Evolutionary conservation across 2,888 invertebrate genomes (phyloP), one percentile per base, ranked within the genome.

Genomic region (Metalampra italica): DNA sequence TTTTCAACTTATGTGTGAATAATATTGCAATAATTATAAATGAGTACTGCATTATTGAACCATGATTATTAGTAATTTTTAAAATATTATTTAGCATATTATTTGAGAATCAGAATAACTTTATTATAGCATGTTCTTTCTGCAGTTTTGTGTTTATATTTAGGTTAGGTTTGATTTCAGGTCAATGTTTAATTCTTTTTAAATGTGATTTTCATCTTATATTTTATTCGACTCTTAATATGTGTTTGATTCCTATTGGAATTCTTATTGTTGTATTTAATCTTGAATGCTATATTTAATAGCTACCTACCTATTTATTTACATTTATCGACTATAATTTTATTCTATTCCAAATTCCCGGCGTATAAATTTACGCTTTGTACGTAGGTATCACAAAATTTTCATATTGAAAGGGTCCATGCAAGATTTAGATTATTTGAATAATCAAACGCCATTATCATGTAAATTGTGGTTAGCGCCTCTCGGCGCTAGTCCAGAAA

Each of bases 391-490:
- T n/a, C n/a, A n/a, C n/a, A n/a, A n/a, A n/a, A n/a, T n/a, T n/a
- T n/a, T n/a, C n/a, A n/a, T n/a, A n/a, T n/a, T n/a, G n/a, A n/a
- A n/a, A n/a, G n/a, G n/a, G n/a, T n/a, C n/a, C n/a, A n/a, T n/a
- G n/a, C n/a, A n/a, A n/a, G n/a, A n/a, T n/a, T n/a, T 50, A 64
- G 60, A 68, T 55, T 65, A 70, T 77, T 68, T 76, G 67, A 76
- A 76, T 78, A 78, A 76, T 75, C 66, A 57, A 55, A 39, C 46
- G 60, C 53, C 62, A 82, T 83, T 84, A 82, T 78, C 66, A 85
- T 84, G 78, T 76, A 78, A 85, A 84, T 83, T 54, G 59, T 36
- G 52, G 69, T 80, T 76, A 87, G 86, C 87, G 88, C 88, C 87
- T 71, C 61, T 56, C 66, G 83, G 82, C 83, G 81, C 82, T 82